Base-by-base conservation (phyloP, 2,797 vertebrate genomes). In the Adelosebastes latens region DNA sequence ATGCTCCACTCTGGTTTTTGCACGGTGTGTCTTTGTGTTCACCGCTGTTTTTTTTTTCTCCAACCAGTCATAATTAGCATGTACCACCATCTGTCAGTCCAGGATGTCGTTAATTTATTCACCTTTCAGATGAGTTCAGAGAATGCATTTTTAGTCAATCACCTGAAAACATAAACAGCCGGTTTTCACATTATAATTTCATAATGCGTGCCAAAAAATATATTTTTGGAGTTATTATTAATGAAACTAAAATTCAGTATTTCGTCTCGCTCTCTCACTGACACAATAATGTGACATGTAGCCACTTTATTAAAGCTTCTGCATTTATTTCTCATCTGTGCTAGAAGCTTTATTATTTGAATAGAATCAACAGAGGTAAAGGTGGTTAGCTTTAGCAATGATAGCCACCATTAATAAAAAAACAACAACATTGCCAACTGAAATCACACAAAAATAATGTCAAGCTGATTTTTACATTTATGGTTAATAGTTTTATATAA, bases 1-100 rank as follows among this genome's bases (percentile, higher is more conserved):
- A 78, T 75, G 9, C 59, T 71, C 29, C 29, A 13, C 5, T 29
- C 46, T 80, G 3, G 1, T 72, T 75, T 78, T 36, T n/a, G 20
- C 49, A 59, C 34, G 25, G 3, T 25, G 32, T 5, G 12, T 59
- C 49, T 31, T 53, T n/a, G 18, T 53, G n/a, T 58, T 80, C 39
- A 3, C 32, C 64, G 58, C 24, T 52, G 64, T 58, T 58, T 56
- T 64, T 65, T 53, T 52, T 46, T 34, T 0, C 10, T 56, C 8
- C 24, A 68, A 67, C 59, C 27, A 62, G n/a, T 79, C 29, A n/a
- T 84, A 83, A 84, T 81, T 78, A 79, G 42, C 59, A 78, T 59
- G 6, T 66, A 34, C 6, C 2, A 46, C 69, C 86, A 81, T 77
- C 83, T 86, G 79, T 79, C 70, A 59, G 18, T 49, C 6, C 2